Evolutionary conservation across 2,113 vertebrate genomes (phyloP).

Genomic region (Machaerirhynchus nigripectus): DNA sequence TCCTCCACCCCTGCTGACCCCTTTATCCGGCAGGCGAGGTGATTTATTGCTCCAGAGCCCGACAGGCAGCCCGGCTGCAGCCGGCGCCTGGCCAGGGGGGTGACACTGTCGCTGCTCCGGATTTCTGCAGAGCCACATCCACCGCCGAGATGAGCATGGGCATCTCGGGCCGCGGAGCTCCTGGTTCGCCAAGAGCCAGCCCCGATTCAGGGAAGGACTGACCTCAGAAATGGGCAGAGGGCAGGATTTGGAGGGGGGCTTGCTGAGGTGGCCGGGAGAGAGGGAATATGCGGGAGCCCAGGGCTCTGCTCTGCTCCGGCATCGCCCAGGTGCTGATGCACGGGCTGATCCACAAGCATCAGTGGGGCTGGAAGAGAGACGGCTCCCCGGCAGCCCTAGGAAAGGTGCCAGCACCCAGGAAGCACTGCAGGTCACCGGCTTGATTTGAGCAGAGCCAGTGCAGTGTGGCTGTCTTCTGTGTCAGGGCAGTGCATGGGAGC

Average conservation of each 20-base stretch:
- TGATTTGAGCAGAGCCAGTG: background rate
- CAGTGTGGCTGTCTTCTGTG: background rate
- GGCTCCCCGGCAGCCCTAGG: background rate
- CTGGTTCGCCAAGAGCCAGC: background rate
- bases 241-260: background rate
- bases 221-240: accelerated
- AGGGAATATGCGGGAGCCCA: background rate
- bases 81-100: accelerated
- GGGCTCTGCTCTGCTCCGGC: background rate
- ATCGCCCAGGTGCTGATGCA: background rate
- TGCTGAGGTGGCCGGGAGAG: background rate
- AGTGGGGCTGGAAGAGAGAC: background rate
- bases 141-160: accelerated
- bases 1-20: background rate
- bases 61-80: background rate
- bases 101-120: background rate
- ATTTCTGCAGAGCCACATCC: background rate
- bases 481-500: background rate
- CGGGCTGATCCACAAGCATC: background rate
- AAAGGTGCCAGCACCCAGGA: background rate
- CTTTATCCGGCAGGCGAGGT: background rate
- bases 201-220: accelerated
- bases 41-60: background rate
- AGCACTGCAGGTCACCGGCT: background rate
- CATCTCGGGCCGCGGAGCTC: accelerated